These are phyloP conservation scores for Eristalinus sepulchralis DNA, from an alignment of 2,888 invertebrate species.

Conservation along the genomic window DNA sequence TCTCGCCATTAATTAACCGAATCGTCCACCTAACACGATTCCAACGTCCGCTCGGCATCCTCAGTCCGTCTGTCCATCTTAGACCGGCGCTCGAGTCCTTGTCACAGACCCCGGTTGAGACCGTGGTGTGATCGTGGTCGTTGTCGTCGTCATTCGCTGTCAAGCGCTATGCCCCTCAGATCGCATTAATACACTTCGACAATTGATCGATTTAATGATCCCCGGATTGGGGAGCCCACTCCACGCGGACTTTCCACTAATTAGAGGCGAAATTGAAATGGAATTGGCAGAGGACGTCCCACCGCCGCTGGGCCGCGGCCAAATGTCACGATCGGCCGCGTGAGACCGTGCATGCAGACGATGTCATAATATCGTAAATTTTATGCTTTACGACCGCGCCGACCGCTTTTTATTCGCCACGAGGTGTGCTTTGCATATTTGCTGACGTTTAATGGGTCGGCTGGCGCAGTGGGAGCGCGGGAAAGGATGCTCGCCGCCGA, in stretches of 20 bases:
- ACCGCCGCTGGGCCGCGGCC: conserved; percentile 6
- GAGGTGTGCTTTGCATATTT: conserved; percentile 49
- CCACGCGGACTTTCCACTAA: conserved; percentile 58
- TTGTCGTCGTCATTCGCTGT: not conserved
- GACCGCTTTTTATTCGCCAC: conserved; percentile 34
- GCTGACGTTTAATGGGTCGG: conserved; percentile 15
- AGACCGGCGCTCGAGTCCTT: conserved; percentile 42
- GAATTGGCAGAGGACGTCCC: conserved; percentile 33
- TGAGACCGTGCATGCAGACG: conserved; percentile 50
- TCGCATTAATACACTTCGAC: conserved; percentile 67
- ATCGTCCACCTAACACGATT: conserved; percentile 67
- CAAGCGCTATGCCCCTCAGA: conserved; percentile 46
- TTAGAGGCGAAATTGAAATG: conserved; percentile 63
- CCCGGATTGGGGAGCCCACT: conserved; percentile 27
- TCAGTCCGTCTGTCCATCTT: not conserved
- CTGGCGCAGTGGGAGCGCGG: conserved; percentile 26
- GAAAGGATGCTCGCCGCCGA: conserved; percentile 26
- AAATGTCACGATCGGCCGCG: conserved; percentile 63
- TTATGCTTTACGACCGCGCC: conserved; percentile 58
- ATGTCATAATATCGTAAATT: conserved; percentile 70
- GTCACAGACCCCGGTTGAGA: conserved; percentile 9
- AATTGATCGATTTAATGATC: conserved; percentile 71
- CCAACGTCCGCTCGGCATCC: conserved; percentile 51
- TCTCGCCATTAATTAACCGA: conserved; percentile 66
- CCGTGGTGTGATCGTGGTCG: not conserved